Evolutionary conservation across 1,140 invertebrate species (phyloP).

Genomic region (Drosophila truncata): DNA sequence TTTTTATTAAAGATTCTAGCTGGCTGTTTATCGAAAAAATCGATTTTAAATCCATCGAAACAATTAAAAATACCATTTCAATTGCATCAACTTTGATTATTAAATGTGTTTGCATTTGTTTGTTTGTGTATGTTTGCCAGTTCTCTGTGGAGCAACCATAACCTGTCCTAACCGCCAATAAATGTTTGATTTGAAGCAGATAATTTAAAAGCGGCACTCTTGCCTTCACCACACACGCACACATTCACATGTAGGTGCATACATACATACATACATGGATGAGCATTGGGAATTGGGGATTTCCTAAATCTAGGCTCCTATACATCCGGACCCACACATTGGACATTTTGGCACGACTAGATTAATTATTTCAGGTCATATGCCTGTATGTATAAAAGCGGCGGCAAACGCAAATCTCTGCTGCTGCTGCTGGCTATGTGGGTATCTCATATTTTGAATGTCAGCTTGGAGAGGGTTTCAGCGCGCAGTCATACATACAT

Average conservation of each 20-base stretch:
- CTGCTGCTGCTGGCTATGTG: constrained; percentile 40
- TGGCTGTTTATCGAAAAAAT: background rate
- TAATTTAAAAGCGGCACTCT: constrained; percentile 31
- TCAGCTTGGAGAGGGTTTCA: constrained; percentile 57
- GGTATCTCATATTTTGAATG: constrained; percentile 69
- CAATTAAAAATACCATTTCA: background rate
- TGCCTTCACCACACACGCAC: constrained; percentile 11
- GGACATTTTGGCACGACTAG: background rate
- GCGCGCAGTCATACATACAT: constrained; percentile 13
- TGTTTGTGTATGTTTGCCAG: constrained; percentile 6
- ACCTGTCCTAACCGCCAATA: constrained; percentile 55
- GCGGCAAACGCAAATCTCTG: constrained; percentile 28
- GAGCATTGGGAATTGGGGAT: constrained; percentile 6
- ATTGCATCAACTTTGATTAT: background rate
- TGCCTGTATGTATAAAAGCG: constrained; percentile 23
- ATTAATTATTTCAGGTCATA: constrained; percentile 36
- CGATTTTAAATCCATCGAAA: background rate
- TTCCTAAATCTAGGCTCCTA: constrained; percentile 20
- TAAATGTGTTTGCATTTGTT: constrained; percentile 9
- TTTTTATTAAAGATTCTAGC: background rate
- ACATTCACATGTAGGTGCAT: background rate
- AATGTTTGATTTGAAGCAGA: constrained; percentile 36
- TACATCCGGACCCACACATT: constrained; percentile 6
- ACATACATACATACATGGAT: background rate
- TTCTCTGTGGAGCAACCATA: constrained; percentile 48